Conservation (phyloP, 2,888 invertebrate genomes). For the Pyralis farinalis region DNA sequence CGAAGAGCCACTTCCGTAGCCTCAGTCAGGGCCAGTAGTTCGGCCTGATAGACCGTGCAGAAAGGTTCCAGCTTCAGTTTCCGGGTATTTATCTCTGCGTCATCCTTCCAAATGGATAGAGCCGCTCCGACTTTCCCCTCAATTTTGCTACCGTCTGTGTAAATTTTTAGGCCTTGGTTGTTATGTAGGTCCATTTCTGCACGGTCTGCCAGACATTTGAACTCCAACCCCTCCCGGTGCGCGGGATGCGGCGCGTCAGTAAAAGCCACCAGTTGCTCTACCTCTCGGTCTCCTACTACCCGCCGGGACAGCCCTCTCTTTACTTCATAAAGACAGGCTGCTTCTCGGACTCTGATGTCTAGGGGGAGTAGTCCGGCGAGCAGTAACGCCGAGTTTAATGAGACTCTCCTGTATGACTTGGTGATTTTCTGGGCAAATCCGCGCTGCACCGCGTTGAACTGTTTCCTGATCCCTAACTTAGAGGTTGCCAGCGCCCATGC, state of each 20-base stretch:
- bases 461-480: neutral
- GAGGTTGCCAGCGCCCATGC: neutral
- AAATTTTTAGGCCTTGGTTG: neutral
- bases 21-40: too few relatives aligned
- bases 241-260: neutral
- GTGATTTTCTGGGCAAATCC: neutral
- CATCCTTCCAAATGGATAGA: neutral
- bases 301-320: neutral
- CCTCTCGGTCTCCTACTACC: neutral
- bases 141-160: neutral
- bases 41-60: neutral
- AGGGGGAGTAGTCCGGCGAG: conserved; percentile 13
- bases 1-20: too few relatives aligned
- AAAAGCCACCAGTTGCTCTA: neutral
- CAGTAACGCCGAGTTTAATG: conserved; percentile 7
- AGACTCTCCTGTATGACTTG: neutral
- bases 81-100: neutral
- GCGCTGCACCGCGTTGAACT: conserved; percentile 3
- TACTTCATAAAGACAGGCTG: neutral
- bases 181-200: neutral
- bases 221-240: neutral
- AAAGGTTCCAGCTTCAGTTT: neutral
- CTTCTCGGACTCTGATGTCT: neutral
- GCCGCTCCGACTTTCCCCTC: neutral
- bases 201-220: neutral